Conservation (phyloP, 2,113 vertebrate species). For the Todiramphus saurophagus region DNA sequence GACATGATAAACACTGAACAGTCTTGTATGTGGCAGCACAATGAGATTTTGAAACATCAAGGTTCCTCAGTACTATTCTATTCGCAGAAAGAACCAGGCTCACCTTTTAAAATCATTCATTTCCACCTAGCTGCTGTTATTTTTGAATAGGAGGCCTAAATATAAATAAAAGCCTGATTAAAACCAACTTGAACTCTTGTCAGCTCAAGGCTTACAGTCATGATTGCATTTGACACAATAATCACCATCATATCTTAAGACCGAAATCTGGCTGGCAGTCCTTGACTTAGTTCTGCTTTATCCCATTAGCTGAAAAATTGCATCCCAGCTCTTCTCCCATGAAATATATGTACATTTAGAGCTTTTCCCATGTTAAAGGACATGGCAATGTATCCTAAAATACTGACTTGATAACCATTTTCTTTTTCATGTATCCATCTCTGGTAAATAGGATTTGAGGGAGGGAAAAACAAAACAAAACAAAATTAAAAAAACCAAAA, state of each 20-base stretch:
- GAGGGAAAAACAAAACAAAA: background rate
- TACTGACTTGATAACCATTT: slow-evolving; percentile 38
- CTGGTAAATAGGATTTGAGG: slow-evolving; percentile 19
- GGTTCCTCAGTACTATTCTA: background rate
- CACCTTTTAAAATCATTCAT: slow-evolving; percentile 30
- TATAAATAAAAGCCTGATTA: slow-evolving; percentile 58
- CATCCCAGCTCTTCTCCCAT: slow-evolving; percentile 51
- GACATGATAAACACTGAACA: background rate
- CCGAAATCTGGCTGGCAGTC: slow-evolving; percentile 72
- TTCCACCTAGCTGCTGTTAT: slow-evolving; percentile 55
- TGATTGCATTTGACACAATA: slow-evolving; percentile 78
- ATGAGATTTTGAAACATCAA: background rate
- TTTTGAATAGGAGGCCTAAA: slow-evolving; percentile 37
- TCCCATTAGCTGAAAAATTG: slow-evolving; percentile 74
- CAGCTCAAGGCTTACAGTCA: slow-evolving; percentile 56
- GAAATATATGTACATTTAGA: slow-evolving; percentile 60
- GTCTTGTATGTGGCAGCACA: background rate
- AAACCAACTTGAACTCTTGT: slow-evolving; percentile 62
- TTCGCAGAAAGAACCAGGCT: background rate
- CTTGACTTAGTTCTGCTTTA: slow-evolving; percentile 67
- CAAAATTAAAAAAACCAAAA: no score
- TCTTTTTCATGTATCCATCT: slow-evolving; percentile 4
- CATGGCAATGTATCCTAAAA: slow-evolving; percentile 23
- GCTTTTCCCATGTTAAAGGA: slow-evolving; percentile 41
- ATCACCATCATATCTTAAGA: slow-evolving; percentile 72